Evolutionary conservation across 2,797 vertebrate species (phyloP).

Genomic region (Sciurus carolinensis): DNA sequence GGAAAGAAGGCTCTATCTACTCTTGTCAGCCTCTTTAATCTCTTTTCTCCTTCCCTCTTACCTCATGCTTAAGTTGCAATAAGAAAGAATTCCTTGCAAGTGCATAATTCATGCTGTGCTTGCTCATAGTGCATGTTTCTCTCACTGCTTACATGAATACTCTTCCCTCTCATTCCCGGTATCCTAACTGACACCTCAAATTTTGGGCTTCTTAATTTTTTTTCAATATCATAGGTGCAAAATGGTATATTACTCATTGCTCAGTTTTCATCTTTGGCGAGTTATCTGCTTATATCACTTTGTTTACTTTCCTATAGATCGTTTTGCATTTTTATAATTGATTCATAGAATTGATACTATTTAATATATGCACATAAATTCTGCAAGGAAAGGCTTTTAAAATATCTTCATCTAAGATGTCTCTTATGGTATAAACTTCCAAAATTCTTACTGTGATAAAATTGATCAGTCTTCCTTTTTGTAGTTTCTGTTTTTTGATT

Average conservation of each 20-base stretch:
- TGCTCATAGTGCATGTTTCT: background rate
- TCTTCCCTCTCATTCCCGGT: background rate
- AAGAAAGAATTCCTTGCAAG: background rate
- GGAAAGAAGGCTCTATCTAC: background rate
- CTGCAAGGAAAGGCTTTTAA: background rate
- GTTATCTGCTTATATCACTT: background rate
- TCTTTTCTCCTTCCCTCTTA: background rate
- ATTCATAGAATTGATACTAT: background rate
- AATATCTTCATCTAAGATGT: background rate
- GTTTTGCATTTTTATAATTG: background rate
- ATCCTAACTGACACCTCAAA: background rate
- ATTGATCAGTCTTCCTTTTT: background rate
- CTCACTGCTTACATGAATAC: background rate
- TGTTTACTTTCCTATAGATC: background rate
- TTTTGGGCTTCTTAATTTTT: conserved; percentile 8
- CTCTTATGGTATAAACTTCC: background rate
- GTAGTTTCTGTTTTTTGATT: background rate
- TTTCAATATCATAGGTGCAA: background rate
- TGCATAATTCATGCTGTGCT: background rate
- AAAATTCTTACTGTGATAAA: background rate
- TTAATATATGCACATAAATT: conserved; percentile 2
- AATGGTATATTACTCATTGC: background rate
- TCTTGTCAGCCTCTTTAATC: background rate
- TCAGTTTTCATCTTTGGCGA: background rate
- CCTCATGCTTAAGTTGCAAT: background rate